Evolutionary conservation across 2,113 vertebrate species (phyloP).

Genomic region (Crotalus helleri): DNA sequence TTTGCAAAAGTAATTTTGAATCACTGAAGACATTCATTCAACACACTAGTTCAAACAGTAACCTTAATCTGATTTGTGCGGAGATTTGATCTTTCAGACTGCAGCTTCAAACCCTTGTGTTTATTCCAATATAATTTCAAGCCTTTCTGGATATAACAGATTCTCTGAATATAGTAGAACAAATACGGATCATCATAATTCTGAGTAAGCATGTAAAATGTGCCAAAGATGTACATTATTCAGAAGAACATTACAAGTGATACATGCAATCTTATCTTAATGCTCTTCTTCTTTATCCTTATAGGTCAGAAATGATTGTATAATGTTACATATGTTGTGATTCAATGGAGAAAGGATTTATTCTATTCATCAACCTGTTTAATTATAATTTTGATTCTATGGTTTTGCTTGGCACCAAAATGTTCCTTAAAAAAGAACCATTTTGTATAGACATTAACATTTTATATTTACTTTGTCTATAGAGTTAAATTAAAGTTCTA

Average conservation of each 20-base stretch:
- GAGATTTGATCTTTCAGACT: neutral
- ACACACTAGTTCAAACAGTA: neutral
- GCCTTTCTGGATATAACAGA: neutral
- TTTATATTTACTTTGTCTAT: constrained; percentile 13
- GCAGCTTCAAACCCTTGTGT: neutral
- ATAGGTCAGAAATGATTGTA: neutral
- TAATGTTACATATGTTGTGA: neutral
- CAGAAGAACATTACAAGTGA: neutral
- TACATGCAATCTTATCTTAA: neutral
- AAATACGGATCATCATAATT: neutral
- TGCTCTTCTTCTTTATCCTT: neutral
- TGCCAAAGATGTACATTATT: neutral
- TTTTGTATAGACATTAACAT: constrained; percentile 27
- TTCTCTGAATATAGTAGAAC: neutral
- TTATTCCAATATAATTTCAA: neutral
- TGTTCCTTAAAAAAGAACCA: constrained; percentile 16
- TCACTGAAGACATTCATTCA: neutral
- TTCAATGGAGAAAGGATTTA: neutral
- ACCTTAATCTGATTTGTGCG: neutral
- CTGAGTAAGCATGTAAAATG: neutral
- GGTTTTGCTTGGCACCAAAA: constrained; percentile 15
- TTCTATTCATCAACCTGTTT: neutral
- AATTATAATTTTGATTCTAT: neutral
- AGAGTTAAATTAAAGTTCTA: constrained; percentile 49
- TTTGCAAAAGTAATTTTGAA: neutral